Evolutionary conservation across 1,140 invertebrate genomes (phyloP).

Genomic region (Leptinotarsa defecta): DNA sequence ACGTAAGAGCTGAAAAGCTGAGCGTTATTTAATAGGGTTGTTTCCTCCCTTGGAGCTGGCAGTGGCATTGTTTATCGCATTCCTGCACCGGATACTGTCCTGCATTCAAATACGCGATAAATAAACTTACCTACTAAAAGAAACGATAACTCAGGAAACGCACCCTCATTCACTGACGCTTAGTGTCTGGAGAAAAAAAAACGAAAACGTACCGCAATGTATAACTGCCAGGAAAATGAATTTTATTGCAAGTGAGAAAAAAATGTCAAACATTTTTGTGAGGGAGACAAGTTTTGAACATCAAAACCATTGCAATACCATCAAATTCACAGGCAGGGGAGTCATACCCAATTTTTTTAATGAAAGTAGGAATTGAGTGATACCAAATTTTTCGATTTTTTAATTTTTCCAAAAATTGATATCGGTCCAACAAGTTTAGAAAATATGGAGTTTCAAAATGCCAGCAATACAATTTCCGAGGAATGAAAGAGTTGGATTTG

Average conservation of each 20-base stretch:
- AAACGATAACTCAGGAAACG: not conserved
- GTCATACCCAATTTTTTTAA: no score
- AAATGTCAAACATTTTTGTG: no score
- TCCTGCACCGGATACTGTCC: slow-evolving; percentile 1
- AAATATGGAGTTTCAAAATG: no score
- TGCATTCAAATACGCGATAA: slow-evolving; percentile 8
- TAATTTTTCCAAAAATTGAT: no score
- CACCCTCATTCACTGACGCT: not conserved
- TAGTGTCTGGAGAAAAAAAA: not conserved
- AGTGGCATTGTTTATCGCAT: not conserved
- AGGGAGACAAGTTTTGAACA: no score
- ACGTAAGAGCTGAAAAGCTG: not conserved
- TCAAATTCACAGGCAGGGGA: no score
- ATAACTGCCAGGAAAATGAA: not conserved
- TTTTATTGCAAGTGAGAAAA: not conserved
- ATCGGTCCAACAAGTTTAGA: no score
- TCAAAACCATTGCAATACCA: no score
- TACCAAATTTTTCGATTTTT: no score
- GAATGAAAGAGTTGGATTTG: no score
- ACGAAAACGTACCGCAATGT: not conserved
- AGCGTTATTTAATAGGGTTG: slow-evolving; percentile 6
- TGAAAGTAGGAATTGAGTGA: no score
- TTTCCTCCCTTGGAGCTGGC: not conserved
- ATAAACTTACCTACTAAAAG: not conserved
- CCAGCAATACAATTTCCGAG: no score